Evolutionary conservation across 2,888 invertebrate species (phyloP).

Genomic region (Proisotoma minuta): DNA sequence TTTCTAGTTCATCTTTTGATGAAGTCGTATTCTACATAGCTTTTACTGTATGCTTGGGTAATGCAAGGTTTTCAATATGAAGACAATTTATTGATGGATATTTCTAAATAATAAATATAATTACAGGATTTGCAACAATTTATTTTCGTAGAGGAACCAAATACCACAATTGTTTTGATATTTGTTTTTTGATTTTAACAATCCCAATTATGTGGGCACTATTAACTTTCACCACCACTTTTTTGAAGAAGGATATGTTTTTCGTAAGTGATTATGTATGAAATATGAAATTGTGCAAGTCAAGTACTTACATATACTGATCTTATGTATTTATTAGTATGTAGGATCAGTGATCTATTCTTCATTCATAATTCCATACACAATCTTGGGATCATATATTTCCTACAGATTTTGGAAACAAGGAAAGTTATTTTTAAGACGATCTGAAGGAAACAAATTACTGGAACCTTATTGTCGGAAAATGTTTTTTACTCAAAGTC

Average conservation of each 20-base stretch:
- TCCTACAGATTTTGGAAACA: constrained; percentile 31
- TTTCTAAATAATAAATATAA: background rate
- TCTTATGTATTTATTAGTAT: background rate
- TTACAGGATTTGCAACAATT: constrained; percentile 32
- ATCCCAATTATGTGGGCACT: constrained; percentile 35
- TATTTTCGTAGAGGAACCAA: constrained; percentile 41
- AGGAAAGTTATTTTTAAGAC: constrained; percentile 30
- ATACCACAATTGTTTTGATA: constrained; percentile 35
- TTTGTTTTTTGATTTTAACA: constrained; percentile 31
- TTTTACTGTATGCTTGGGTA: constrained; percentile 38
- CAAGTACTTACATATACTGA: background rate
- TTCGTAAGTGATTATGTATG: constrained; percentile 25
- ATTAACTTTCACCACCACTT: constrained; percentile 35
- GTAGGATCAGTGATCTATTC: constrained; percentile 30
- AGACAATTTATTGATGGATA: background rate
- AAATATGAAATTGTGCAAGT: background rate
- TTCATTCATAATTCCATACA: constrained; percentile 30
- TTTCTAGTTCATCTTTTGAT: constrained; percentile 30
- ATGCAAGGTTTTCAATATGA: background rate
- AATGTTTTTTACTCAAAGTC: constrained; percentile 33
- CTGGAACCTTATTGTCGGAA: constrained; percentile 31
- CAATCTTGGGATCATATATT: constrained; percentile 31
- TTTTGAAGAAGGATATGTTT: constrained; percentile 36
- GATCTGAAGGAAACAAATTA: constrained; percentile 29
- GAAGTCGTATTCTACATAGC: constrained; percentile 39